Evolutionary conservation across 2,113 vertebrate species (phyloP).

Genomic region (Sylvicapra grimmia): DNA sequence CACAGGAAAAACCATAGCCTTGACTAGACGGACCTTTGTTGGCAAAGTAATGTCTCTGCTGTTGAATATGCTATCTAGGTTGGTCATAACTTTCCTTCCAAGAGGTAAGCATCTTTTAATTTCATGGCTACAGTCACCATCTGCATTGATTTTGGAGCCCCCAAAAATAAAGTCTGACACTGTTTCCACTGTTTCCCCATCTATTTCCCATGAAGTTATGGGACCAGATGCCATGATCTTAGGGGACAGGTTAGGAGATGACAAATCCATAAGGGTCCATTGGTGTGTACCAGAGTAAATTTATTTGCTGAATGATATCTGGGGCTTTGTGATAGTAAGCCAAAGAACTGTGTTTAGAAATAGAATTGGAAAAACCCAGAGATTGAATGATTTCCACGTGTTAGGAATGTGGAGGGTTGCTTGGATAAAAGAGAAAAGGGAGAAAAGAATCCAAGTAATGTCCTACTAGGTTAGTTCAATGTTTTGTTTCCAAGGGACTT

Average conservation of each 20-base stretch:
- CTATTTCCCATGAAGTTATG: too few species aligned
- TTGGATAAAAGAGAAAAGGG: slow-evolving; percentile 39
- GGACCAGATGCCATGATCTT: too few species aligned
- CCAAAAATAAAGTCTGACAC: too few species aligned
- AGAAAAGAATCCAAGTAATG: slow-evolving; percentile 15
- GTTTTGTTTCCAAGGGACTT: slow-evolving; percentile 4
- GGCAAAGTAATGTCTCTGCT: too few species aligned
- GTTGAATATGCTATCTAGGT: too few species aligned
- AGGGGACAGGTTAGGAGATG: not conserved
- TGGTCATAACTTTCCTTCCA: too few species aligned
- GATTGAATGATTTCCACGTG: slow-evolving; percentile 2
- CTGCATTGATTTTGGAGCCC: too few species aligned
- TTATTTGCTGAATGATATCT: not conserved
- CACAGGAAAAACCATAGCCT: too few species aligned
- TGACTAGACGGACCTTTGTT: too few species aligned
- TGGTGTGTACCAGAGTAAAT: not conserved
- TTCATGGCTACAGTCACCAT: too few species aligned
- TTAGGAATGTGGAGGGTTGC: slow-evolving; percentile 34
- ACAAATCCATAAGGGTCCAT: not conserved
- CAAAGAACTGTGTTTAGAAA: slow-evolving; percentile 30
- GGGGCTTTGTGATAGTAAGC: not conserved
- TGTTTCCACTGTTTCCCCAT: too few species aligned
- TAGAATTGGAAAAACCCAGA: slow-evolving; percentile 36
- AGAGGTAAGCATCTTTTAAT: too few species aligned
- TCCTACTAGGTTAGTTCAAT: not conserved